These are phyloP conservation scores for Pionites leucogaster DNA, from an alignment of 2,113 vertebrate species.

Conservation along the genomic window DNA sequence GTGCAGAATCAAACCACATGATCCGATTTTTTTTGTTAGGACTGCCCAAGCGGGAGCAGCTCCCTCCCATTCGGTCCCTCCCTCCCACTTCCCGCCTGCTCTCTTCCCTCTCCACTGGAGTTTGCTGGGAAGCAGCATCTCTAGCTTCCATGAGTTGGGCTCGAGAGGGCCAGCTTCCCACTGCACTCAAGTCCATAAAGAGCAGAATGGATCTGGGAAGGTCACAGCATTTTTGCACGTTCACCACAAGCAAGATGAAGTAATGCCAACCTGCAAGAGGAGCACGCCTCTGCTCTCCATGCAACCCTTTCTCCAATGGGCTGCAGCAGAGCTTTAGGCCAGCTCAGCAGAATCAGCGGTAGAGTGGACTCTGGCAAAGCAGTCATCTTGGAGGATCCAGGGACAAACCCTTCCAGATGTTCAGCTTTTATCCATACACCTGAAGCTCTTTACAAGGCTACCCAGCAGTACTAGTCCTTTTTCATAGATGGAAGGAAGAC, in stretches of 20 bases:
- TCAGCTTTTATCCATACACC: neutral
- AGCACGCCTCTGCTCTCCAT: neutral
- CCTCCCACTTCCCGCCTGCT: neutral
- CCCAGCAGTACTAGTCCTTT: neutral
- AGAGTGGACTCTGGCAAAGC: neutral
- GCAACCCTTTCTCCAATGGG: accelerated
- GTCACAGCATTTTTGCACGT: neutral
- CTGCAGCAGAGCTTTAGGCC: neutral
- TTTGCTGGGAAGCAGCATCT: neutral
- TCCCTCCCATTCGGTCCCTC: neutral
- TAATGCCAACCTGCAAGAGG: neutral
- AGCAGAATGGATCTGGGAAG: neutral
- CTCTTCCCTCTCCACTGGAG: neutral
- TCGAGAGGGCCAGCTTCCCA: neutral
- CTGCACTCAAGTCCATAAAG: neutral
- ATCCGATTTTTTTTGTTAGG: neutral
- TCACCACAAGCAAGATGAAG: accelerated
- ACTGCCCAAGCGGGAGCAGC: neutral
- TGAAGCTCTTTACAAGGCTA: neutral
- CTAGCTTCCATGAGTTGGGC: neutral
- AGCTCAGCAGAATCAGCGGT: neutral
- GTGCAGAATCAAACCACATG: neutral
- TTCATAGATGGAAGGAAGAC: neutral
- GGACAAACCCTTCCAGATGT: neutral
- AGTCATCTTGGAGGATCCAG: neutral